Evolutionary conservation across 2,888 invertebrate genomes (phyloP).

Genomic region (Dicycla oo): DNA sequence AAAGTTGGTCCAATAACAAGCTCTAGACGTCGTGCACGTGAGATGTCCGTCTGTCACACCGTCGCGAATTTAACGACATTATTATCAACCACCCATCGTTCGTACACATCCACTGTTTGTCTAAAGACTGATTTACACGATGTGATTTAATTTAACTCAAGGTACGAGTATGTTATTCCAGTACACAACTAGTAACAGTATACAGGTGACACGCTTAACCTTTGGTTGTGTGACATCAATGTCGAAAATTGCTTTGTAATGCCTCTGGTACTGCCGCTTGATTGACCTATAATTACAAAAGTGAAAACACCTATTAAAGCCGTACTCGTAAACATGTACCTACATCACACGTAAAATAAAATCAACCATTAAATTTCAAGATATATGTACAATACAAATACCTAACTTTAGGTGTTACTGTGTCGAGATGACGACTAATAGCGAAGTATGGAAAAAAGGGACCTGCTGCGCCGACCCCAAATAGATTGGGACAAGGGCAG

Average conservation of each 20-base stretch:
- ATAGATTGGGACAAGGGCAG: no score
- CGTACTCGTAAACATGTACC: neutral
- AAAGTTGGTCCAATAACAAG: conserved; percentile 75
- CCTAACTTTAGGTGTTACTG: neutral
- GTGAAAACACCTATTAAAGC: no score
- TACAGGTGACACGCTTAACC: neutral
- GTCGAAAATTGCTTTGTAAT: no score
- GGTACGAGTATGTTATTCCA: no score
- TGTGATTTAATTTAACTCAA: neutral
- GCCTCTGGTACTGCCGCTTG: no score
- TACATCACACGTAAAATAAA: neutral
- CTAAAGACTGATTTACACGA: neutral
- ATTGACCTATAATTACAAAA: no score
- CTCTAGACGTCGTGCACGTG: conserved; percentile 64
- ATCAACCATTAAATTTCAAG: neutral
- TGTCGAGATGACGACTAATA: no score
- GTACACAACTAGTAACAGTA: neutral
- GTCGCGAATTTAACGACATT: conserved; percentile 30
- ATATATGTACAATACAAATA: neutral
- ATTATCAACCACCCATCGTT: neutral
- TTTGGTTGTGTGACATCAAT: neutral
- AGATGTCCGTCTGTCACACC: conserved; percentile 63
- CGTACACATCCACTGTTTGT: neutral
- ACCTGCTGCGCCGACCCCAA: no score
- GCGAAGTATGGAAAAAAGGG: no score